Evolutionary conservation across 2,888 invertebrate genomes (phyloP).

Genomic region (Lamellibrachia columna): DNA sequence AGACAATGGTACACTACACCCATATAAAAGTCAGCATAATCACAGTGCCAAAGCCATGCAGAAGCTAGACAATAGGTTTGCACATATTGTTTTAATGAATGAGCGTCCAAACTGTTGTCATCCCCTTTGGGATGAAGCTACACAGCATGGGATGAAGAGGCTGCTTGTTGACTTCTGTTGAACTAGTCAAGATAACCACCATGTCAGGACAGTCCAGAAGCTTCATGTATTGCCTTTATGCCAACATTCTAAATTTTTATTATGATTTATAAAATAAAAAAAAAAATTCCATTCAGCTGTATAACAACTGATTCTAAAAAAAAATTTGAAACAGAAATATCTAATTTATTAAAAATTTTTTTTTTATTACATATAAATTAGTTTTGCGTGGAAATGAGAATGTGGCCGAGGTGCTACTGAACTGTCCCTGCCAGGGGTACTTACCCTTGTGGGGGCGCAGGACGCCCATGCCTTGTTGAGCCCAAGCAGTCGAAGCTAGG

Average conservation of each 20-base stretch:
- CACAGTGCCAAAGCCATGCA: not conserved
- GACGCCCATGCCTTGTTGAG: conserved; percentile 21
- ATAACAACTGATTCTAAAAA: not conserved
- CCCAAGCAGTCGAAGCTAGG: conserved; percentile 26
- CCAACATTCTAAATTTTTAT: not conserved
- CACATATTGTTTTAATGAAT: not conserved
- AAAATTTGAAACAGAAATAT: not conserved
- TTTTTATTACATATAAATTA: not conserved
- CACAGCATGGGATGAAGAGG: not conserved
- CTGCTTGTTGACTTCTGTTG: not conserved
- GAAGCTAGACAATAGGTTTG: not conserved
- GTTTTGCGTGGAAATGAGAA: conserved; percentile 4
- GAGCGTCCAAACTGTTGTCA: not conserved
- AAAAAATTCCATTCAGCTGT: not conserved
- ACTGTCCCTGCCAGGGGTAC: conserved; percentile 28
- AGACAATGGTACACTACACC: not conserved
- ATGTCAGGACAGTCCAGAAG: conserved; percentile 14
- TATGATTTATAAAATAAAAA: not conserved
- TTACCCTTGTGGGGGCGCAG: conserved; percentile 26
- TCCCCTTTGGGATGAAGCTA: not conserved
- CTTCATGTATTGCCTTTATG: not conserved
- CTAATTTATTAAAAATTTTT: not conserved
- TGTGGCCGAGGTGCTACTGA: conserved; percentile 23
- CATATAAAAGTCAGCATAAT: not conserved
- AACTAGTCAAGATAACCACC: not conserved